A percentile compares a stretch with the other conserved stretches of the same genome.
Conservation (phyloP, 2,797 vertebrate genomes). For the Gymnodraco acuticeps region DNA sequence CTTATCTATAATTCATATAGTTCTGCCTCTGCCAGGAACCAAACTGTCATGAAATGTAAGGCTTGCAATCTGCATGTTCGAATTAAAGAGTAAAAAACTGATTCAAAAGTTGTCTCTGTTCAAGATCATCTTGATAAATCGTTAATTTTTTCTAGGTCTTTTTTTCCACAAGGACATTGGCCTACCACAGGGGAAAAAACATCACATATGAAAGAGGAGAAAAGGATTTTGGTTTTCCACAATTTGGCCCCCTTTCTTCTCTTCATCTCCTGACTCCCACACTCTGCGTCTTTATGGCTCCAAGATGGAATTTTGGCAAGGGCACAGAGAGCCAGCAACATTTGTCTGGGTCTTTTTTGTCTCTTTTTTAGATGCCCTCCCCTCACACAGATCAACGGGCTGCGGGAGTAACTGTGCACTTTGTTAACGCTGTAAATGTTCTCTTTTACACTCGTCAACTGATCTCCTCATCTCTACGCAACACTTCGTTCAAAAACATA, state of each 20-base stretch:
- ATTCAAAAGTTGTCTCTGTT: constrained; percentile 41
- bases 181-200: constrained; percentile 35
- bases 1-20: constrained; percentile 74
- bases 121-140: constrained; percentile 32
- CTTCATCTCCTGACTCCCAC: constrained; percentile 36
- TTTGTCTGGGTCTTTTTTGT: constrained; percentile 19
- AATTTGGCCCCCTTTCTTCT: constrained; percentile 9
- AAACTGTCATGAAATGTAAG: constrained; percentile 38
- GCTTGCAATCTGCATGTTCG: constrained; percentile 28
- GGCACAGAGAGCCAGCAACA: constrained; percentile 3
- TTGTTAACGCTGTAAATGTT: constrained; percentile 4
- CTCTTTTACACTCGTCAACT: background rate
- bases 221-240: constrained; percentile 53
- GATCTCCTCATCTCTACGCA: background rate
- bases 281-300: constrained; percentile 42
- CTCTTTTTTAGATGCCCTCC: background rate
- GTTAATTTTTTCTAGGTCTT: constrained; percentile 6
- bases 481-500: background rate
- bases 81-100: constrained; percentile 23
- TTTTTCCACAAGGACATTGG: constrained; percentile 47
- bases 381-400: background rate
- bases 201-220: constrained; percentile 50
- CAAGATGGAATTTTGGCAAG: constrained; percentile 37
- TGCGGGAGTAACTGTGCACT: background rate
- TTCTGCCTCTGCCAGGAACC: constrained; percentile 52